Conservation (phyloP, 1,140 invertebrate genomes). For the Drosophila saltans region DNA sequence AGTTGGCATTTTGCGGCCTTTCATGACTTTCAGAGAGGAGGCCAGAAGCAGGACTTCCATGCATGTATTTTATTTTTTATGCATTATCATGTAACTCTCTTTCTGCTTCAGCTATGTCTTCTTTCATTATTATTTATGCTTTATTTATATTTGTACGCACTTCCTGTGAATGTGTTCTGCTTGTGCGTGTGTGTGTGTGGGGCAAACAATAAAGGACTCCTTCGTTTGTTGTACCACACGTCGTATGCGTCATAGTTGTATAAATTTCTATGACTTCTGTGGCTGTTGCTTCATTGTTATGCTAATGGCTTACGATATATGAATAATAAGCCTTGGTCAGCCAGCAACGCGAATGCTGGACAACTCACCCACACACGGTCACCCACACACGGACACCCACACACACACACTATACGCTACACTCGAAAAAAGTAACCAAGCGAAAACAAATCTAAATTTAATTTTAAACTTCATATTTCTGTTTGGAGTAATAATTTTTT, state of each 20-base stretch:
- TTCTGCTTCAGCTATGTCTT: constrained; percentile 48
- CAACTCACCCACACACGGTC: constrained; percentile 18
- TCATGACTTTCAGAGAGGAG: constrained; percentile 52
- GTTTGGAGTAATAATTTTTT: background rate
- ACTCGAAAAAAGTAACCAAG: background rate
- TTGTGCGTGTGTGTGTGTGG: constrained; percentile 20
- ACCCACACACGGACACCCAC: background rate
- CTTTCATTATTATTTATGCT: constrained; percentile 81
- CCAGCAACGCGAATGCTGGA: constrained; percentile 28
- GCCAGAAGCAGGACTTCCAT: constrained; percentile 36
- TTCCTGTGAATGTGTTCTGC: constrained; percentile 48
- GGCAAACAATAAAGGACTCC: constrained; percentile 55
- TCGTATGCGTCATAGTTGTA: constrained; percentile 66
- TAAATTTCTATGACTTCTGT: constrained; percentile 61
- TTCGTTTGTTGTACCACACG: constrained; percentile 36
- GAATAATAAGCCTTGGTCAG: constrained; percentile 67
- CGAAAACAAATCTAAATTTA: background rate
- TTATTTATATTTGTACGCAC: constrained; percentile 81
- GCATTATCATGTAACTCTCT: constrained; percentile 71
- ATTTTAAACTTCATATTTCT: background rate
- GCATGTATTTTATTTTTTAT: constrained; percentile 81
- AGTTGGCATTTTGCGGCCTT: constrained; percentile 63
- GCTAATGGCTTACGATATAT: constrained; percentile 80
- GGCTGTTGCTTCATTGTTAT: constrained; percentile 70
- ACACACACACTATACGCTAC: background rate